phyloP scores from a whole-genome alignment of 2,797 vertebrate species.

The Sebastes goodei region DNA sequence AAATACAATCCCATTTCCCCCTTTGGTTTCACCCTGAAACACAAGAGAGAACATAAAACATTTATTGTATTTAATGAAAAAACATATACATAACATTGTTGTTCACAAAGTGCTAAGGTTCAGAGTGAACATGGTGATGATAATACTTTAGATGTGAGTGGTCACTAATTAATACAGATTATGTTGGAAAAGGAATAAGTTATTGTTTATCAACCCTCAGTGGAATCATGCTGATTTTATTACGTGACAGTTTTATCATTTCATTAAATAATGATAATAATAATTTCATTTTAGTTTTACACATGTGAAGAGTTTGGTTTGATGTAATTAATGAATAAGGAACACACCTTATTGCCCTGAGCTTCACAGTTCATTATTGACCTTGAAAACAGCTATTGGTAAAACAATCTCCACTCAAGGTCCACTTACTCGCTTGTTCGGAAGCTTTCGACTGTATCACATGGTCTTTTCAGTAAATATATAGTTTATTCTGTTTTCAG shows the following conservation, averaged over 20 bases:
- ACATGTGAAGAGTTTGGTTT: background rate
- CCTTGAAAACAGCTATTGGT: no score
- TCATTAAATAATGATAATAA: no score
- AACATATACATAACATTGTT: background rate
- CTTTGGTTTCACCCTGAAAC: slow-evolving; percentile 49
- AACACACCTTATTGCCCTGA: background rate
- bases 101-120: background rate
- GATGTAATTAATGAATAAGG: background rate
- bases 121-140: background rate
- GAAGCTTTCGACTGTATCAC: background rate
- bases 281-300: background rate
- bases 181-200: background rate
- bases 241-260: no score
- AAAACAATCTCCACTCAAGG: no score
- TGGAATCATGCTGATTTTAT: background rate
- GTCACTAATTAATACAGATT: background rate
- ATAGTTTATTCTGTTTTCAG: background rate
- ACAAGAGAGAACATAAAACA: slow-evolving; percentile 15
- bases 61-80: background rate
- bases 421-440: background rate
- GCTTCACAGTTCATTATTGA: background rate
- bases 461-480: no score
- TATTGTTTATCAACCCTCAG: background rate
- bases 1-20: slow-evolving; percentile 55
- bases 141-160: background rate